Percentiles rank a stretch among this genome's conserved stretches.
Conservation (phyloP, 2,113 vertebrate genomes). For the Zootoca vivipara region DNA sequence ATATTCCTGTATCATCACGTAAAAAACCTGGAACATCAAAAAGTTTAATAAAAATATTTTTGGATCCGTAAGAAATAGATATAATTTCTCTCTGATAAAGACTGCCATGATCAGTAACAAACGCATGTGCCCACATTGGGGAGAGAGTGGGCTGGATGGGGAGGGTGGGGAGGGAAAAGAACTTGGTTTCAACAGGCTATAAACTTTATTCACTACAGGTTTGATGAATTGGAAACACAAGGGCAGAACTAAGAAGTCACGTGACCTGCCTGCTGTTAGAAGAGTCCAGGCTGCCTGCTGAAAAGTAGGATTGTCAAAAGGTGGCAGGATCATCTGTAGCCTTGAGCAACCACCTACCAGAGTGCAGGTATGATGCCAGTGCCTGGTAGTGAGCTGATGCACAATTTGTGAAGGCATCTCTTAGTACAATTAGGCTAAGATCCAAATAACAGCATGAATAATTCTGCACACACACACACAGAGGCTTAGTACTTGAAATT, state of each 20-base stretch:
- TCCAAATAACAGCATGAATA: background rate
- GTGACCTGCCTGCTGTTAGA: background rate
- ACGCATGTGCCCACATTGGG: background rate
- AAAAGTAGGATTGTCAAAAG: background rate
- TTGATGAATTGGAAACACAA: background rate
- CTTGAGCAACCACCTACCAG: background rate
- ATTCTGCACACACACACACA: background rate
- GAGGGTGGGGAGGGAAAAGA: background rate
- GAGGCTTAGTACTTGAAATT: background rate
- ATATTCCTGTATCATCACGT: conserved; percentile 28
- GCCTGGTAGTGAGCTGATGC: background rate
- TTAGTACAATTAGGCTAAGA: background rate
- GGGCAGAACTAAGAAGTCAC: background rate
- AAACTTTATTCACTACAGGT: background rate
- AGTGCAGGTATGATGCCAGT: background rate
- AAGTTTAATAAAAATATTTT: conserved; percentile 23
- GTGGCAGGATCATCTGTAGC: background rate
- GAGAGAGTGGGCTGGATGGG: background rate
- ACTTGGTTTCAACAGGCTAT: background rate
- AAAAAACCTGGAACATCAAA: conserved; percentile 47
- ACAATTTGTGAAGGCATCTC: background rate
- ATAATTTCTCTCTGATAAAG: conserved; percentile 53
- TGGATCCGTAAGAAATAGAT: conserved; percentile 21
- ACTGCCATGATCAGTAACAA: conserved; percentile 54
- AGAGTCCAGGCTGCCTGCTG: background rate